A percentile compares a stretch with the other conserved stretches of the same genome.
These are phyloP conservation scores for Drosophila lini DNA, from an alignment of 1,140 invertebrate species.

Conservation along the genomic window DNA sequence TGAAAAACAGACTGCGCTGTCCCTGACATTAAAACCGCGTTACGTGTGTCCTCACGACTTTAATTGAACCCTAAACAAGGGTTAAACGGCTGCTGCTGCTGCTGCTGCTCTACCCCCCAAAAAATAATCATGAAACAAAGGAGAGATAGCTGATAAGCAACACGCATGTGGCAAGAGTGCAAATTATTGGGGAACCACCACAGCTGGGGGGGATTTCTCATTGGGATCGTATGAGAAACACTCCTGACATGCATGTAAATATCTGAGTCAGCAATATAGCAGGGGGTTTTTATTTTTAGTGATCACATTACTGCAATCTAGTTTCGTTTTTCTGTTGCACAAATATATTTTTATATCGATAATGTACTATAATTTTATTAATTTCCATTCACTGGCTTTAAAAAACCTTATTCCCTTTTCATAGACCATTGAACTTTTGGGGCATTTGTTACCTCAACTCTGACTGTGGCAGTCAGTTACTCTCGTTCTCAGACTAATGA, in stretches of 20 bases:
- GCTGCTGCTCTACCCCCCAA: slow-evolving; percentile 10
- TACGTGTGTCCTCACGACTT: slow-evolving; percentile 67
- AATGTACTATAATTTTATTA: no score
- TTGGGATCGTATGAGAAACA: background rate
- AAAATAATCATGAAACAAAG: slow-evolving; percentile 19
- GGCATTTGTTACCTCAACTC: background rate
- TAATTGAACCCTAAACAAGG: slow-evolving; percentile 65
- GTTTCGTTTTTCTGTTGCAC: background rate
- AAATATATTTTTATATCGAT: background rate
- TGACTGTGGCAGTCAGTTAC: background rate
- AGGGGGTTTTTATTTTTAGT: slow-evolving; percentile 2
- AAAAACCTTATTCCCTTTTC: background rate
- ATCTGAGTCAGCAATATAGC: background rate
- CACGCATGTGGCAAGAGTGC: slow-evolving; percentile 48
- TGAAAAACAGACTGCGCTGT: slow-evolving; percentile 25
- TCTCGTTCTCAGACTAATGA: slow-evolving; percentile 18
- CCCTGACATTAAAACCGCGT: slow-evolving; percentile 53
- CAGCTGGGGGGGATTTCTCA: background rate
- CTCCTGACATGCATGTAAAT: slow-evolving; percentile 8
- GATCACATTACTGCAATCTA: background rate
- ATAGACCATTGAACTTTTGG: background rate
- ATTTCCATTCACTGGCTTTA: background rate
- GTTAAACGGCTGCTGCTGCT: slow-evolving; percentile 25
- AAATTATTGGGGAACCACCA: slow-evolving; percentile 18
- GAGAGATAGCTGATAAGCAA: slow-evolving; percentile 60